A percentile compares a stretch with the other conserved stretches of the same genome.
These are phyloP conservation scores for Lutraria rhynchaena DNA, from an alignment of 1,140 invertebrate species.

Conservation along the genomic window DNA sequence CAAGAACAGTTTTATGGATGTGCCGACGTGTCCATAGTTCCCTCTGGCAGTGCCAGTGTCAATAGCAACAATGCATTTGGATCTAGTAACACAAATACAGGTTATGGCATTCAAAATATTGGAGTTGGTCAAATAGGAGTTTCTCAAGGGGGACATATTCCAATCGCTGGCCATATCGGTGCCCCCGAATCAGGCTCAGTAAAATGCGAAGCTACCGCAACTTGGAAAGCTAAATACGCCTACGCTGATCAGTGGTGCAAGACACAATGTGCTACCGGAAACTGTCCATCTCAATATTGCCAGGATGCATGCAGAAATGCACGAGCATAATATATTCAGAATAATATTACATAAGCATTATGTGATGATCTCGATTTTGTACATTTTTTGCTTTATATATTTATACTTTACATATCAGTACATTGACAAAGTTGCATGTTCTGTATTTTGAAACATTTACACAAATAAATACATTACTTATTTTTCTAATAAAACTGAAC, in stretches of 20 bases:
- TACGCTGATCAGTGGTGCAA: conserved; percentile 47
- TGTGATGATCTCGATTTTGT: too few relatives aligned
- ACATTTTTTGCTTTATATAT: too few relatives aligned
- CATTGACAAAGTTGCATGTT: too few relatives aligned
- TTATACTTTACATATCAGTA: too few relatives aligned
- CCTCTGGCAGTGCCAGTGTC: neutral
- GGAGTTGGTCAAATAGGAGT: neutral
- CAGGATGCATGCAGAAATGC: conserved; percentile 22
- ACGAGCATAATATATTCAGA: too few relatives aligned
- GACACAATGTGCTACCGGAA: conserved; percentile 39
- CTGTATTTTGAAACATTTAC: too few relatives aligned
- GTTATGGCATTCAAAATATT: neutral
- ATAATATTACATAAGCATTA: neutral
- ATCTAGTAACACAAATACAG: neutral
- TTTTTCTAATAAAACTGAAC: too few relatives aligned
- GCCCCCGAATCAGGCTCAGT: too few relatives aligned
- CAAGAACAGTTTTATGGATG: conserved; percentile 76
- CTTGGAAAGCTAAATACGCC: conserved; percentile 10
- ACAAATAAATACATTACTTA: too few relatives aligned
- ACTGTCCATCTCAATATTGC: conserved; percentile 48
- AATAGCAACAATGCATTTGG: neutral
- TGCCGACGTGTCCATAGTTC: conserved; percentile 69
- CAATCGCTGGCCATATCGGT: neutral
- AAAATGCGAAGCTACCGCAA: conserved; percentile 25
- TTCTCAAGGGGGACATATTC: neutral